Percentiles rank a stretch among this genome's conserved stretches.
phyloP scores from a whole-genome alignment of 2,888 invertebrate genomes.

The Chydorus sphaericus region DNA sequence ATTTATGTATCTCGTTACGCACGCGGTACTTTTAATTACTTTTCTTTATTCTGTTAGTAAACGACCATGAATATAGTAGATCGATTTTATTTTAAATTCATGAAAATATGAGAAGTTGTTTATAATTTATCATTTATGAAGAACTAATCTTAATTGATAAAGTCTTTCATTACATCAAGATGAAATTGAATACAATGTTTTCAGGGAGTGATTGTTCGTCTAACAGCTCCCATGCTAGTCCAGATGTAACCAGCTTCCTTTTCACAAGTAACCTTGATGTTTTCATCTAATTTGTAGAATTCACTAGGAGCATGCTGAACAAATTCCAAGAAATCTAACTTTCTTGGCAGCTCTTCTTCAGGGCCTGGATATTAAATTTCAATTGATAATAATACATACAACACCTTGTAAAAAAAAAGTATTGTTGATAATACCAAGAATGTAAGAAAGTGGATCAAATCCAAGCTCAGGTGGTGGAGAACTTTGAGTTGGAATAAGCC shows the following conservation, averaged over 20 bases:
- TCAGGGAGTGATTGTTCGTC: background rate
- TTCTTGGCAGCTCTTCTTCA: conserved; percentile 76
- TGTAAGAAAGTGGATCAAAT: conserved; percentile 78
- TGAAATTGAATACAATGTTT: background rate
- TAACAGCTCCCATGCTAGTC: conserved; percentile 10
- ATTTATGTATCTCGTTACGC: no score
- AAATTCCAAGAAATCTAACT: conserved; percentile 74
- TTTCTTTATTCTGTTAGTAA: no score
- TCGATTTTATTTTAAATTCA: no score
- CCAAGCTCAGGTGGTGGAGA: conserved; percentile 57
- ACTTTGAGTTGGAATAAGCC: conserved; percentile 73
- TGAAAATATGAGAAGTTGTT: no score
- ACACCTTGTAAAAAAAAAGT: background rate
- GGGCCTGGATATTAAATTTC: conserved; percentile 44
- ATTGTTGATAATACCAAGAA: conserved; percentile 48
- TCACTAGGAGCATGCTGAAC: conserved; percentile 88
- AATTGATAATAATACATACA: background rate
- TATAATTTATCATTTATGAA: no score
- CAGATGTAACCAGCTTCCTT: conserved; percentile 8
- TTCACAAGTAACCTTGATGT: background rate
- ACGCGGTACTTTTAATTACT: no score
- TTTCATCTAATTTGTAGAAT: conserved; percentile 47
- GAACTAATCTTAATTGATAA: no score
- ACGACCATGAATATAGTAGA: no score
- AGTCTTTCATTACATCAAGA: no score